These are phyloP conservation scores for Cataglyphis hispanica DNA, from an alignment of 1,140 invertebrate genomes.

Conservation along the genomic window DNA sequence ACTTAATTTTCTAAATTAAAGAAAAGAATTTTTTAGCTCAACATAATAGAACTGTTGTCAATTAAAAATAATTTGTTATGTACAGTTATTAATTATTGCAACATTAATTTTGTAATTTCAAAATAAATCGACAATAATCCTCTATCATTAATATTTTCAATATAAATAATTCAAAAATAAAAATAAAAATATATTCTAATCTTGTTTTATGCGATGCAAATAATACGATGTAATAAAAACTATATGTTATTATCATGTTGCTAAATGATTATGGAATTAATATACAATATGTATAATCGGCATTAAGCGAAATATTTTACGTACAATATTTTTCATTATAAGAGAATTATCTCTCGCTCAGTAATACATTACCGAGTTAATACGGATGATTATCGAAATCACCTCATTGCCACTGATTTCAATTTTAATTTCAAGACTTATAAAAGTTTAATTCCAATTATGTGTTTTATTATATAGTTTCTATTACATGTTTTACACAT, in stretches of 20 bases:
- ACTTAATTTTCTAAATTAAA: slow-evolving; percentile 1
- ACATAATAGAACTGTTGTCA: neutral
- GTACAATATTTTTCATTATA: slow-evolving; percentile 25
- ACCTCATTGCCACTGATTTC: neutral
- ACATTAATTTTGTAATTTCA: slow-evolving; percentile 4
- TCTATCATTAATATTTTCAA: slow-evolving; percentile 3
- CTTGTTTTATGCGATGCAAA: neutral
- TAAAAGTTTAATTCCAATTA: slow-evolving; percentile 5
- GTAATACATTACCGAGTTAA: neutral
- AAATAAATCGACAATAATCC: neutral
- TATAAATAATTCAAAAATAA: slow-evolving; percentile 16
- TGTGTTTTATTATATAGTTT: neutral
- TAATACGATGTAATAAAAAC: slow-evolving; percentile 21
- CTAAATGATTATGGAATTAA: slow-evolving; percentile 37
- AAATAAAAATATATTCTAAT: slow-evolving; percentile 25
- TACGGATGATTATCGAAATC: slow-evolving; percentile 7
- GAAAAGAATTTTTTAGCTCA: neutral
- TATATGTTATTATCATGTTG: neutral
- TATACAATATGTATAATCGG: slow-evolving; percentile 14
- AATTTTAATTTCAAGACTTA: slow-evolving; percentile 1
- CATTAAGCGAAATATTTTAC: slow-evolving; percentile 17
- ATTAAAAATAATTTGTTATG: neutral
- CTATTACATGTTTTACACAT: neutral
- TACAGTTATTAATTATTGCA: neutral
- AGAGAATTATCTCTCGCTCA: slow-evolving; percentile 46